phyloP scores from a whole-genome alignment of 2,113 vertebrate species.

The Jacana jacana region DNA sequence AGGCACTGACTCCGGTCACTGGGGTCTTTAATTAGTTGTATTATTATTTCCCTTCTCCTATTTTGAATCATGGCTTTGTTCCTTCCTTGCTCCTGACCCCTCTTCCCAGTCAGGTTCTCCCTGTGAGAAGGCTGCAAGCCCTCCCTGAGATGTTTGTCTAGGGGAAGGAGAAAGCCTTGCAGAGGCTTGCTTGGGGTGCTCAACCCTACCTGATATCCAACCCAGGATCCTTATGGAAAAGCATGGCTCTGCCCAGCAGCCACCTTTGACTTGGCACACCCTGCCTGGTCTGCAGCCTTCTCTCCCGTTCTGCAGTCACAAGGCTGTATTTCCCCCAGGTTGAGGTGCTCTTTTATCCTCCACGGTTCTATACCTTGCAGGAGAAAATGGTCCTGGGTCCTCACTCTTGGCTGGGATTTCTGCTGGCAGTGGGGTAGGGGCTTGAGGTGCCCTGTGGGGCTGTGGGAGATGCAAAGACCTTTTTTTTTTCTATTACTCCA shows the following conservation, averaged over 20 bases:
- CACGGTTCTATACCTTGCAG: accelerated
- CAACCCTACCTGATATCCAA: accelerated
- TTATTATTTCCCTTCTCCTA: neutral
- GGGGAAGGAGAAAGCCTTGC: neutral
- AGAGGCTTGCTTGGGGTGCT: neutral
- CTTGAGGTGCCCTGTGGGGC: neutral
- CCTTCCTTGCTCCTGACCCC: neutral
- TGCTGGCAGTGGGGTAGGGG: neutral
- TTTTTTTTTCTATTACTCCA: accelerated
- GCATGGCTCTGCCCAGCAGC: neutral
- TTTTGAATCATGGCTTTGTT: neutral
- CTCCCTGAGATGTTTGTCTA: neutral
- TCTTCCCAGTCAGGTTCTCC: neutral
- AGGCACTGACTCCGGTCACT: neutral
- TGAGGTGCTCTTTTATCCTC: neutral
- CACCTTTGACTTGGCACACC: neutral
- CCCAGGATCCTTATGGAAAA: neutral
- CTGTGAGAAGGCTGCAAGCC: neutral
- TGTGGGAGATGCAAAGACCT: accelerated
- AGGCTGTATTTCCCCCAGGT: neutral
- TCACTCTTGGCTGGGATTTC: neutral
- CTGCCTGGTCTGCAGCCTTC: neutral
- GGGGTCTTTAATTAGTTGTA: neutral
- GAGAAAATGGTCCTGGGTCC: neutral
- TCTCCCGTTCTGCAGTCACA: neutral